These are phyloP conservation scores for Tapera naevia DNA, from an alignment of 2,797 vertebrate species.

Conservation along the genomic window DNA sequence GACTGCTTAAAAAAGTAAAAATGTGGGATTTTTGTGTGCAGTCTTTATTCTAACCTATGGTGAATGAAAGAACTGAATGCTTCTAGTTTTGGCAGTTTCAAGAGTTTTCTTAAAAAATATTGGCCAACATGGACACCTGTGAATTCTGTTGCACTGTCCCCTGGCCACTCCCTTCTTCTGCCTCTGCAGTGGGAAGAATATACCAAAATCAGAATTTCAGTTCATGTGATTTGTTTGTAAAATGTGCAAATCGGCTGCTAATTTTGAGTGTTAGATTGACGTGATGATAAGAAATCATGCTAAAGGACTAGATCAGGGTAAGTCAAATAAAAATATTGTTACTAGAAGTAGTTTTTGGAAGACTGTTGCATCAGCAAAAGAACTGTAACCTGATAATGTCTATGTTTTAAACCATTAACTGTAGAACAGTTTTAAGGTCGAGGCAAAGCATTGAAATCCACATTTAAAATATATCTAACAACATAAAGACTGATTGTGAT, in stretches of 20 bases:
- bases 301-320: background rate
- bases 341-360: constrained; percentile 48
- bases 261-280: constrained; percentile 41
- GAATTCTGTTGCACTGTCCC: background rate
- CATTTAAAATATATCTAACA: constrained; percentile 2
- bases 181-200: background rate
- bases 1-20: constrained; percentile 15
- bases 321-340: constrained; percentile 51
- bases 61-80: background rate
- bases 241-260: constrained; percentile 24
- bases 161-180: background rate
- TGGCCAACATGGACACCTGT: background rate
- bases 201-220: background rate
- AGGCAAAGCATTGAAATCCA: constrained; percentile 20
- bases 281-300: constrained; percentile 35
- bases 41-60: background rate
- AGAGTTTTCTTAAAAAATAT: constrained; percentile 21
- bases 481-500: background rate
- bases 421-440: constrained; percentile 44
- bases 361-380: constrained; percentile 38
- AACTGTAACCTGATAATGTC: background rate
- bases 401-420: constrained; percentile 18
- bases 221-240: constrained; percentile 27
- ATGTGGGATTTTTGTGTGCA: background rate
- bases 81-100: constrained; percentile 36